These are phyloP conservation scores for Marmota flaviventris DNA, from an alignment of 2,113 vertebrate genomes.

Conservation along the genomic window DNA sequence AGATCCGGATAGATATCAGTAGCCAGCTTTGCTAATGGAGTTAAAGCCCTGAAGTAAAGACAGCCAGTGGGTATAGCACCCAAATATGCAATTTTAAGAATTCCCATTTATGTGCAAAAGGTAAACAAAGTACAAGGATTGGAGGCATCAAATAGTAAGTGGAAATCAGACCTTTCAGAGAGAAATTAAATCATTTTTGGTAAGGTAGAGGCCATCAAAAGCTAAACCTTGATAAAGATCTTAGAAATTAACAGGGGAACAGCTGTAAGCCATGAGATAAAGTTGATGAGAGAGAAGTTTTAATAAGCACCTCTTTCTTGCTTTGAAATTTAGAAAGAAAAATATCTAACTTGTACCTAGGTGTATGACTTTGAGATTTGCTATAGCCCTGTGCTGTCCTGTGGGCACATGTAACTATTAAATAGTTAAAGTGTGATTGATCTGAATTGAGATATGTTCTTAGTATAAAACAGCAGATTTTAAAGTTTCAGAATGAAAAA, in stretches of 20 bases:
- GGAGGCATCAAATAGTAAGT: neutral
- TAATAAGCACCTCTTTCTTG: neutral
- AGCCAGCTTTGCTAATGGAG: neutral
- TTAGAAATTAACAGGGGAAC: neutral
- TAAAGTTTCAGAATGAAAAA: constrained; percentile 1
- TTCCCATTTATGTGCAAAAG: neutral
- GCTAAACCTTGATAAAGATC: neutral
- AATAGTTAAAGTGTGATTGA: neutral
- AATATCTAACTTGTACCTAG: neutral
- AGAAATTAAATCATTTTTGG: neutral
- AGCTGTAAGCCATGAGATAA: neutral
- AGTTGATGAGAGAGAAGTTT: neutral
- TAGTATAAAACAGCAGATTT: constrained; percentile 3
- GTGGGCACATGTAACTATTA: neutral
- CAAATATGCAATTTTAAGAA: neutral
- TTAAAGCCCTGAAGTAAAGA: neutral
- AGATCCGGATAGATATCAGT: neutral
- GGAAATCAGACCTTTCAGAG: neutral
- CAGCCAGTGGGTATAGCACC: neutral
- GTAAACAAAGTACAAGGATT: neutral
- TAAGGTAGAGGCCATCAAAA: neutral
- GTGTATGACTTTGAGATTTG: neutral
- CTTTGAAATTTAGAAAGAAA: constrained; percentile 49
- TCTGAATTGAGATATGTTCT: neutral
- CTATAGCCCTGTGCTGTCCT: neutral